Evolutionary conservation across 2,797 vertebrate genomes (phyloP), one percentile per base, ranked within the genome.

Genomic region (Peromyscus aztecus): DNA sequence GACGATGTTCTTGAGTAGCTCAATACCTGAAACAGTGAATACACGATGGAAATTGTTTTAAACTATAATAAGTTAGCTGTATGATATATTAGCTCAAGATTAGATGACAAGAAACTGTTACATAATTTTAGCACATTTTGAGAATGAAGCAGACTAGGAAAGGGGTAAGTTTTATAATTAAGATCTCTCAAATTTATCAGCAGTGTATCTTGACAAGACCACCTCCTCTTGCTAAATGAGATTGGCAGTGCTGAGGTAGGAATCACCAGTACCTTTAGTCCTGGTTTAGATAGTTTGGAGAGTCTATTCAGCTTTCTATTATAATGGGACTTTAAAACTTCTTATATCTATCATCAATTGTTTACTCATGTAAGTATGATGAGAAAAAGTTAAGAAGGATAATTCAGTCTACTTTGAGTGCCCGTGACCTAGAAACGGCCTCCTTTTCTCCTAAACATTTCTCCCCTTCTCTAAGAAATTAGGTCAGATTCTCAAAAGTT

Each of bases 101-200:
- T 78, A 13, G 10, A 61, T 92, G 14, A 61, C 49, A 89, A 80
- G 88, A 78, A 71, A 69, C 49, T 55, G 55, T 65, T 89, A 76
- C 76, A 55, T 91, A 43, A 90, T 95, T 94, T 81, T 71, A 78
- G 0, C 61, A 46, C 80, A 40, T 73, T 94, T 94, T 96, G 69
- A 95, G 37, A 69, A 86, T 65, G 34, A 86, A 37, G 40, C 86
- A 83, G 29, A 37, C 6, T 81, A 59, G 17, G 93, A 90, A 85
- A 65, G 21, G 24, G 14, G 0, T 69, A 69, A 75, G 27, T 85
- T 94, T 86, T 95, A 14, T 67, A 89, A 57, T 96, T 40, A 82
- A 52, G 67, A 6, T 43, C 55, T 89, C 67, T 86, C 37, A 78
- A 27, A n/a, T 78, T 13, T 27, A 37, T 93, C 31, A 85, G 52